These are phyloP conservation scores for Melipona quadrifasciata DNA, from an alignment of 1,140 invertebrate genomes.

Conservation along the genomic window DNA sequence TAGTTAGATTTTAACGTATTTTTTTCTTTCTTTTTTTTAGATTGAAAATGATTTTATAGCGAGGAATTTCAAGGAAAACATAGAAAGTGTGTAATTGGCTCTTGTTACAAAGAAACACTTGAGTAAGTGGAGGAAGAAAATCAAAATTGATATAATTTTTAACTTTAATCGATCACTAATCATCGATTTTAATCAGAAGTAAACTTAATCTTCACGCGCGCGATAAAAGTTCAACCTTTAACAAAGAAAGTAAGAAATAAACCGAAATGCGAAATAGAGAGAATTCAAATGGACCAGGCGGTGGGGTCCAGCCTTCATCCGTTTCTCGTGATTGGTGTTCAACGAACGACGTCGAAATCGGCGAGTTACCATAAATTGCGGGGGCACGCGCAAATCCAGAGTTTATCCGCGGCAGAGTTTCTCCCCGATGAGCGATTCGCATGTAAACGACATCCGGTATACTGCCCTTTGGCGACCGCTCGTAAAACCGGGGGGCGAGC, in stretches of 20 bases:
- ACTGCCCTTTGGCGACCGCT: slow-evolving; percentile 69
- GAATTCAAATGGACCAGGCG: not conserved
- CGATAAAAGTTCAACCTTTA: not conserved
- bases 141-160: not conserved
- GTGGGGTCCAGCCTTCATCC: not conserved
- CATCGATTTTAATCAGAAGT: not conserved
- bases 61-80: not conserved
- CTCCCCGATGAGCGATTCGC: slow-evolving; percentile 68
- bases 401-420: slow-evolving; percentile 62
- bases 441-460: slow-evolving; percentile 70
- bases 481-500: slow-evolving; percentile 53
- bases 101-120: too few species aligned
- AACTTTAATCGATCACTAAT: not conserved
- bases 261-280: not conserved
- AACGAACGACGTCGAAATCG: slow-evolving; percentile 25
- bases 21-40: not conserved
- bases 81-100: not conserved
- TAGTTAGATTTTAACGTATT: too few species aligned
- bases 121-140: too few species aligned
- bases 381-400: slow-evolving; percentile 57
- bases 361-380: slow-evolving; percentile 25
- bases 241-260: not conserved
- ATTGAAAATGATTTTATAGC: not conserved
- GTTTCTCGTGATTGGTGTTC: slow-evolving; percentile 17
- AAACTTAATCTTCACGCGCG: not conserved